Evolutionary conservation across 2,113 vertebrate genomes (phyloP).

Genomic region (Perca fluviatilis): DNA sequence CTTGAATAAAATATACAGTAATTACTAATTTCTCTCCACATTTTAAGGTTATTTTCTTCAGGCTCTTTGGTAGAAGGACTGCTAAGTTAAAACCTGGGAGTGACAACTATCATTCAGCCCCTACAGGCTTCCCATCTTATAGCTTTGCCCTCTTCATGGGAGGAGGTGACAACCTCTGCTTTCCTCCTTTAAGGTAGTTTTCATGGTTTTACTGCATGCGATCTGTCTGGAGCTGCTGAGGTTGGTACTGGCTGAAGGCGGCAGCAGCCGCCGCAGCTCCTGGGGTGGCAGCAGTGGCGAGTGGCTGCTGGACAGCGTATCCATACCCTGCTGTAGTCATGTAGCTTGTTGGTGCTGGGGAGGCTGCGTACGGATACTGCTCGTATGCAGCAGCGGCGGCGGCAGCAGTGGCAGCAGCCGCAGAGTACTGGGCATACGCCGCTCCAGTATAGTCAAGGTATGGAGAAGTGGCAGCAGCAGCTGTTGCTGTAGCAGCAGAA

Average conservation of each 20-base stretch:
- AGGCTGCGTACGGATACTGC: conserved; percentile 95
- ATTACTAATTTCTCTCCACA: conserved; percentile 83
- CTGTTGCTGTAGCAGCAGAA: conserved; percentile 85
- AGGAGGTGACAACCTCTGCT: conserved; percentile 9
- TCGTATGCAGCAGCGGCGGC: conserved; percentile 89
- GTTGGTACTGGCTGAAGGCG: conserved; percentile 94
- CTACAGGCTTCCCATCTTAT: conserved; percentile 8
- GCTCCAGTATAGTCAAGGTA: conserved; percentile 97
- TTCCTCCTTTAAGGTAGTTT: conserved; percentile 24
- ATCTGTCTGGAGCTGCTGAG: conserved; percentile 95
- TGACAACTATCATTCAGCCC: conserved; percentile 32
- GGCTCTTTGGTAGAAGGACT: conserved; percentile 68
- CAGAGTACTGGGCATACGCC: conserved; percentile 94
- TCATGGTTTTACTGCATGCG: conserved; percentile 88
- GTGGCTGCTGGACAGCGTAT: conserved; percentile 93
- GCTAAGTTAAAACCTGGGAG: conserved; percentile 46
- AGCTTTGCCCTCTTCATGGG: conserved; percentile 29
- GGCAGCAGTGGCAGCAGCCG: conserved; percentile 85
- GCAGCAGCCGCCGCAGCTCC: conserved; percentile 88
- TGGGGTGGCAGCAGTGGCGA: conserved; percentile 86
- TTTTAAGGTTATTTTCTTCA: conserved; percentile 85
- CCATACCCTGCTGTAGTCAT: conserved; percentile 93
- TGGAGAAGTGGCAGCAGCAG: conserved; percentile 88
- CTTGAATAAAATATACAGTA: conserved; percentile 87
- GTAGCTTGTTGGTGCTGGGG: conserved; percentile 91